Evolutionary conservation across 2,797 vertebrate genomes (phyloP).

Genomic region (Oceanodroma leucorhoa): DNA sequence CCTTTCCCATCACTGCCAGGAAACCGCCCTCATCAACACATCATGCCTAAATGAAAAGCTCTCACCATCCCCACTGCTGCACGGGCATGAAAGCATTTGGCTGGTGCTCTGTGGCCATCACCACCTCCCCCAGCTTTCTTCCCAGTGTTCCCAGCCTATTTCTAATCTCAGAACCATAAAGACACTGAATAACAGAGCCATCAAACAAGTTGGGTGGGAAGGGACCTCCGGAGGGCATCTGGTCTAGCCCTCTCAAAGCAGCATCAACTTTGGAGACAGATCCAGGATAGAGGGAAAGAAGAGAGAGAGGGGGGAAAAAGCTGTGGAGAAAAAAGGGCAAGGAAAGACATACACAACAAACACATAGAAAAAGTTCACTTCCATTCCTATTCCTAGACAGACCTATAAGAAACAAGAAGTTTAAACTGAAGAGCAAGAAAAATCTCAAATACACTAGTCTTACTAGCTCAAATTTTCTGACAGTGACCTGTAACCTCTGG

Average conservation of each 20-base stretch:
- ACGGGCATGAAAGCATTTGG: neutral
- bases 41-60: neutral
- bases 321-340: neutral
- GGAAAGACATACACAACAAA: neutral
- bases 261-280: neutral
- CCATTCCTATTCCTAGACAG: neutral
- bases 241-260: neutral
- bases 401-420: neutral
- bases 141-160: neutral
- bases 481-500: neutral
- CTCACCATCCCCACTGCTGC: neutral
- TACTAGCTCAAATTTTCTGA: neutral
- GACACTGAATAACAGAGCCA: neutral
- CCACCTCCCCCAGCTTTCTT: neutral
- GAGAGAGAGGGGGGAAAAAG: neutral
- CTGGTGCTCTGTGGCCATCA: neutral
- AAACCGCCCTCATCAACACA: neutral
- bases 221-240: neutral
- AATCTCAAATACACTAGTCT: neutral
- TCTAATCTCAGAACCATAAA: neutral
- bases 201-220: neutral
- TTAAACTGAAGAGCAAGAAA: neutral
- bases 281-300: neutral
- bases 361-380: neutral
- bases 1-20: neutral